phyloP scores from a whole-genome alignment of 2,113 vertebrate species.

The Zapus hudsonius region DNA sequence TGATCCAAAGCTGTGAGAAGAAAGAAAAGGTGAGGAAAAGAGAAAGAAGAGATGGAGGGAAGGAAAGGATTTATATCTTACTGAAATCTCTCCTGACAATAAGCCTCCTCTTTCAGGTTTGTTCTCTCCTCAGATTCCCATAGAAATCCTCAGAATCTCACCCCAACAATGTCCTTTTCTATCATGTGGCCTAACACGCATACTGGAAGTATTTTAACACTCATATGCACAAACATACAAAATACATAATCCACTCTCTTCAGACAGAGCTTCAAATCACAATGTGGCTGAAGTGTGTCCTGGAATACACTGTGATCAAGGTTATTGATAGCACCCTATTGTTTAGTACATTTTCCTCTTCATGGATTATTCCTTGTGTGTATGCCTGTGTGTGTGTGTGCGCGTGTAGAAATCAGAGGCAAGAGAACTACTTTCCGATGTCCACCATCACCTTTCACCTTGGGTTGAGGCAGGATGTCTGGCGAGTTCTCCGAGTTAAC shows the following conservation, averaged over 20 bases:
- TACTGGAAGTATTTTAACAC: conserved; percentile 52
- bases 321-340: background rate
- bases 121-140: conserved; percentile 65
- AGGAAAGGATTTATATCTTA: background rate
- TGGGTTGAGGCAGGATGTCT: too few relatives aligned
- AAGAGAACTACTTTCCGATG: too few relatives aligned
- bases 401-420: too few relatives aligned
- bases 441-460: too few relatives aligned
- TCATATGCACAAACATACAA: background rate
- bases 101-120: conserved; percentile 45
- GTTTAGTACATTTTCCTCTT: background rate
- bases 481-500: too few relatives aligned
- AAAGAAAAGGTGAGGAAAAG: background rate
- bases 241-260: conserved; percentile 9
- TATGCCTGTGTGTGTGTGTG: too few relatives aligned
- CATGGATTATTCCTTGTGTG: too few relatives aligned
- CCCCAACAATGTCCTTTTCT: conserved; percentile 52
- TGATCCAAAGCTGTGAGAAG: background rate
- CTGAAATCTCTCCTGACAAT: conserved; percentile 46
- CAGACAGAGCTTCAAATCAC: background rate
- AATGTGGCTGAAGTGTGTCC: background rate
- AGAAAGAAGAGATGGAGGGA: background rate
- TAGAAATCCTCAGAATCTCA: conserved; percentile 32
- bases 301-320: background rate
- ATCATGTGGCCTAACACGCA: conserved; percentile 21